Evolutionary conservation across 1,140 invertebrate species (phyloP).

Genomic region (Mactra quadrangularis): DNA sequence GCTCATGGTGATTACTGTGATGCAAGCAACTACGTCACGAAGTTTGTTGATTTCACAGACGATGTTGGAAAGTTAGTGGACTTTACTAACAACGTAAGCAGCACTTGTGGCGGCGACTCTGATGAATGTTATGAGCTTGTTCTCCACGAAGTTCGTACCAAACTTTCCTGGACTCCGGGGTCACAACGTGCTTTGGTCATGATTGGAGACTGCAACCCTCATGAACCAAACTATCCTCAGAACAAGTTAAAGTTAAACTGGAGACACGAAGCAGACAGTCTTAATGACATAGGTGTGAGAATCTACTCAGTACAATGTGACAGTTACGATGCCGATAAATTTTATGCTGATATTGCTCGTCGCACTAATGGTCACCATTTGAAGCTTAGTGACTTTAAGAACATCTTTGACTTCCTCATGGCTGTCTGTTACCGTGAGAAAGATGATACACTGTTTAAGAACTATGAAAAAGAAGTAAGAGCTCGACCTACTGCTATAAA

Average conservation of each 20-base stretch:
- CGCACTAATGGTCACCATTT: slow-evolving; percentile 60
- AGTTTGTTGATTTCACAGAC: slow-evolving; percentile 71
- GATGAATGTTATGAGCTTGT: slow-evolving; percentile 79
- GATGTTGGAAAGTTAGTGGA: slow-evolving; percentile 65
- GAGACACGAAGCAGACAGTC: slow-evolving; percentile 68
- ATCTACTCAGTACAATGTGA: slow-evolving; percentile 52
- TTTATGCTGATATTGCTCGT: slow-evolving; percentile 51
- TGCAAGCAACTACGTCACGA: slow-evolving; percentile 68
- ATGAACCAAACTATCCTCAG: slow-evolving; percentile 65
- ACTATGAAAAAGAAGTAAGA: slow-evolving; percentile 58
- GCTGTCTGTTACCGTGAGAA: slow-evolving; percentile 67
- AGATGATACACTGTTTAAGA: slow-evolving; percentile 60
- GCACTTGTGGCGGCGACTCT: slow-evolving; percentile 63
- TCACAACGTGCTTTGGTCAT: slow-evolving; percentile 73
- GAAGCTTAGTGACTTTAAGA: slow-evolving; percentile 61
- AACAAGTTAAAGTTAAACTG: slow-evolving; percentile 74
- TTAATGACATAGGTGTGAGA: slow-evolving; percentile 58
- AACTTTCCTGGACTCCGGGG: slow-evolving; percentile 73
- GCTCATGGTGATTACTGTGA: slow-evolving; percentile 78
- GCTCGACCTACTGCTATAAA: background rate
- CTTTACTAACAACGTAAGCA: slow-evolving; percentile 67
- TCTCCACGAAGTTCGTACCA: slow-evolving; percentile 69
- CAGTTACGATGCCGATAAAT: background rate
- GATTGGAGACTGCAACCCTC: slow-evolving; percentile 75
- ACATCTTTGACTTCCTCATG: slow-evolving; percentile 70